phyloP scores from a whole-genome alignment of 2,888 invertebrate genomes.

The Xestia rhomboidea region DNA sequence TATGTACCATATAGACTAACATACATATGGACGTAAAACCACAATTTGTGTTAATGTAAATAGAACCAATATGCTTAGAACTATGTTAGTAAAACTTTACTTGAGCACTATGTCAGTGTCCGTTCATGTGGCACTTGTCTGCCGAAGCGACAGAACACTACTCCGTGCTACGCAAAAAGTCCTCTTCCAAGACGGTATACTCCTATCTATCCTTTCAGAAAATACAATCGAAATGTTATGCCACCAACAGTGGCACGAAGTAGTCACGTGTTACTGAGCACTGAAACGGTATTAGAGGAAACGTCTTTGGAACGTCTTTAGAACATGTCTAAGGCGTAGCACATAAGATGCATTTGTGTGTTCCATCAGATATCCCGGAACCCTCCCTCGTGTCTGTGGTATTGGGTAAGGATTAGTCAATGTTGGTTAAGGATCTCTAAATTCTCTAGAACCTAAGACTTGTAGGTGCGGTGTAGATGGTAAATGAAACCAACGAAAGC shows the following conservation, averaged over 20 bases:
- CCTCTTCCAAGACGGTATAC: not conserved
- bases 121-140: not conserved
- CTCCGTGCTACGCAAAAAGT: not conserved
- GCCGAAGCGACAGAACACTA: not conserved
- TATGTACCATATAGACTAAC: not conserved
- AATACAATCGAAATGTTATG: not conserved
- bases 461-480: too few relatives aligned
- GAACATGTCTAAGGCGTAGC: slow-evolving; percentile 27
- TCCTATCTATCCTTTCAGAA: too few relatives aligned
- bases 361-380: not conserved
- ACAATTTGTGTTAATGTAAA: not conserved
- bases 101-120: not conserved
- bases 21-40: not conserved
- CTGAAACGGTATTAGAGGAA: not conserved
- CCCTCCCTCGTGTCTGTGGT: not conserved
- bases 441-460: not conserved
- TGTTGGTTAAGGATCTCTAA: not conserved
- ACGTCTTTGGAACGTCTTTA: slow-evolving; percentile 20
- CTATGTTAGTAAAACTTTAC: not conserved
- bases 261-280: not conserved
- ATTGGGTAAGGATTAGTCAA: not conserved
- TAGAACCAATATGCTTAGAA: not conserved
- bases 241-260: too few relatives aligned
- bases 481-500: too few relatives aligned
- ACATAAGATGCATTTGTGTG: slow-evolving; percentile 12